Evolutionary conservation across 2,113 vertebrate genomes (phyloP).

Genomic region (Gopherus flavomarginatus): DNA sequence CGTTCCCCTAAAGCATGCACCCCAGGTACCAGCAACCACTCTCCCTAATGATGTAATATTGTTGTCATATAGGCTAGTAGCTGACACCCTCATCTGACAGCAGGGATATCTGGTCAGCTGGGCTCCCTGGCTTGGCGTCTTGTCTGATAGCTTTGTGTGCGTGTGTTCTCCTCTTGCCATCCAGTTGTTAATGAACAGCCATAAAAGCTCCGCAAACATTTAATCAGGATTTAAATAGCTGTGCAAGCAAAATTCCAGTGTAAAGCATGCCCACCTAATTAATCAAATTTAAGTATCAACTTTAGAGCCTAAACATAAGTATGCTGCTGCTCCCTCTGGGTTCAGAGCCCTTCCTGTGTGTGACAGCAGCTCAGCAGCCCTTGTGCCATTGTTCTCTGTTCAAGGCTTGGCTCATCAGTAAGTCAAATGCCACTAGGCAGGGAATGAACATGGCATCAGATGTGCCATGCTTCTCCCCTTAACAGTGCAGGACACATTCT

Average conservation of each 20-base stretch:
- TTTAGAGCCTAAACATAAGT: neutral
- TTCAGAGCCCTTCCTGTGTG: rapidly evolving
- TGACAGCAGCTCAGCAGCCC: neutral
- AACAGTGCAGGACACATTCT: neutral
- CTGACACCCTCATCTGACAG: rapidly evolving
- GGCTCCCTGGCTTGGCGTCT: neutral
- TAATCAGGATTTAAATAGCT: constrained; percentile 73
- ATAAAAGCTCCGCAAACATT: constrained; percentile 76
- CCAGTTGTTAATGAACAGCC: constrained; percentile 73
- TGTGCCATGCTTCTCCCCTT: neutral
- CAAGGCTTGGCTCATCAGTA: neutral
- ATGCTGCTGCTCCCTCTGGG: rapidly evolving
- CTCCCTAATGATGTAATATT: neutral
- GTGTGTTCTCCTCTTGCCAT: neutral
- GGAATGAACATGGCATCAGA: rapidly evolving
- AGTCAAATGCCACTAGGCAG: neutral
- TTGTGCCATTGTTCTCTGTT: neutral
- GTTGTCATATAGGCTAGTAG: neutral
- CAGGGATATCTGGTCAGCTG: neutral
- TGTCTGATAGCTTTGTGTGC: rapidly evolving
- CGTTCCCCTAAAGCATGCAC: rapidly evolving
- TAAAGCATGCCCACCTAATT: constrained; percentile 68
- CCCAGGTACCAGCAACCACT: neutral
- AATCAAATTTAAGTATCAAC: constrained; percentile 69
- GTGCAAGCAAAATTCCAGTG: constrained; percentile 64